Evolutionary conservation across 2,113 vertebrate genomes (phyloP), one percentile per base, ranked within the genome.

Genomic region (Pituophis catenifer): DNA sequence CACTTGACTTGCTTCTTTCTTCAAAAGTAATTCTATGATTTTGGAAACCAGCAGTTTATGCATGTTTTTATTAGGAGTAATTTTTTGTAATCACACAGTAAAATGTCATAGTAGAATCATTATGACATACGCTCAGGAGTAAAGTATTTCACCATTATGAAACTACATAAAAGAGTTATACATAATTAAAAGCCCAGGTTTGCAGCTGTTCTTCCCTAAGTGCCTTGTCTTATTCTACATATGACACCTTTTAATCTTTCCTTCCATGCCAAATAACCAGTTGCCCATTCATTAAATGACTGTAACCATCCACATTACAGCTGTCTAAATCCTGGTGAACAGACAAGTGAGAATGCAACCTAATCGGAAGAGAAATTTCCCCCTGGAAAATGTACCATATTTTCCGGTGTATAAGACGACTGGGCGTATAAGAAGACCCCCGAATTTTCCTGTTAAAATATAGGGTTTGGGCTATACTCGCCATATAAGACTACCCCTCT

Each of bases 11-110:
- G 12, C 29, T 44, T 8, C 55, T 90, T 87, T 89, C 48, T 48
- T 1, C 65, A 70, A 86, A 93, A 38, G 19, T 93, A 89, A 89
- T 44, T 92, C 26, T 15, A 38, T 7, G 58, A 53, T 38, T 8
- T 52, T 94, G 44, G 38, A 94, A 81, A 91, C 75, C 91, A 90
- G 59, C 38, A 92, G 89, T 70, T 10, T 23, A 24, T 53, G 87
- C 54, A 92, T 91, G 24, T 13, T 59, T 89, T 90, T 90, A 94
- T 93, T 95, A 95, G 5, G 17, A 13, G 2, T 10, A 93, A 94
- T 95, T 94, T 94, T 95, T 85, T 89, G 91, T 94, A 95, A 94
- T 95, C 86, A 55, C 55, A 48, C 1, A 92, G 70, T 92, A 75
- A 29, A 95, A 94, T 93, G 55, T 94, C 89, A 89, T 55, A 93